Percentiles rank a stretch among this genome's conserved stretches.
These are phyloP conservation scores for Sphaeramia orbicularis DNA, from an alignment of 2,797 vertebrate species.

Conservation along the genomic window DNA sequence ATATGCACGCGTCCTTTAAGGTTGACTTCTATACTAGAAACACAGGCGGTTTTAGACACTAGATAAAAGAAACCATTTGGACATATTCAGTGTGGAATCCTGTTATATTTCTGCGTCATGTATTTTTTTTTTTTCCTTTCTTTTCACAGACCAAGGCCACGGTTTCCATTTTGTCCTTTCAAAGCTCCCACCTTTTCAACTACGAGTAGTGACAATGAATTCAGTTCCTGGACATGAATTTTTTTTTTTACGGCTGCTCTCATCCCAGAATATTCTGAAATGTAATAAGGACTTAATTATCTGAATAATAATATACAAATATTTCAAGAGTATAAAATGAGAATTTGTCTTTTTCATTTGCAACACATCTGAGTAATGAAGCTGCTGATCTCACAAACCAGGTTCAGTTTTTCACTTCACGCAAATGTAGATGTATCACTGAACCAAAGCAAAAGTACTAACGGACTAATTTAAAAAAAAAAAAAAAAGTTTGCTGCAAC, in stretches of 20 bases:
- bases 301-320: too few species aligned
- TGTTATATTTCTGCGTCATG: background rate
- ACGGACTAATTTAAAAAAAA: too few species aligned
- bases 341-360: too few species aligned
- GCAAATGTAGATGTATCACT: too few species aligned
- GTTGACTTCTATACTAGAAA: slow-evolving; percentile 1
- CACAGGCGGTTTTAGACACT: background rate
- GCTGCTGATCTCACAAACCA: too few species aligned
- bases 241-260: background rate
- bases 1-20: background rate
- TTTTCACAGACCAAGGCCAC: slow-evolving; percentile 63
- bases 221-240: background rate
- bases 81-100: background rate
- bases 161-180: slow-evolving; percentile 45
- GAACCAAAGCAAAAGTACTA: too few species aligned
- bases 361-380: too few species aligned
- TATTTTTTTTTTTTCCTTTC: background rate
- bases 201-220: background rate
- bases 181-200: slow-evolving; percentile 1
- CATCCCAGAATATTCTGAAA: too few species aligned
- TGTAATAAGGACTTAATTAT: too few species aligned
- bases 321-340: too few species aligned
- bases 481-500: too few species aligned
- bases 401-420: too few species aligned
- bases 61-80: background rate